phyloP scores from a whole-genome alignment of 2,113 vertebrate species.

The Hydropotes inermis region DNA sequence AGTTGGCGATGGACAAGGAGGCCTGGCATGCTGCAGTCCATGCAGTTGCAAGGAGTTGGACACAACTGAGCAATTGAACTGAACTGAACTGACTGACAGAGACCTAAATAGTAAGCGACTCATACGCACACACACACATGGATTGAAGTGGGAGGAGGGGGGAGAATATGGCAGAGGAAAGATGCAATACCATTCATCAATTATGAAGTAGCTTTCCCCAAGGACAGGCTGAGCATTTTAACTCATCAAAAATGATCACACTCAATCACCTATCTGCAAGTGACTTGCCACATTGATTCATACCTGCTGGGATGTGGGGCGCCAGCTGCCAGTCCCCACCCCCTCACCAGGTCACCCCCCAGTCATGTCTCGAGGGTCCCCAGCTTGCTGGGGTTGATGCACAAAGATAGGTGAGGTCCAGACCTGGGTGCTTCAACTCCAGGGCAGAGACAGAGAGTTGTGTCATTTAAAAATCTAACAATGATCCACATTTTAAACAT shows the following conservation, averaged over 20 bases:
- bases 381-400: background rate
- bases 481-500: background rate
- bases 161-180: background rate
- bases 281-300: background rate
- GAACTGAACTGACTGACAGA: background rate
- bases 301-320: background rate
- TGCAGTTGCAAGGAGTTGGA: background rate
- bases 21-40: background rate
- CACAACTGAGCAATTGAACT: background rate
- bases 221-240: constrained; percentile 1
- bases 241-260: constrained; percentile 17
- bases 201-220: constrained; percentile 1
- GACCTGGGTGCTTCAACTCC: background rate
- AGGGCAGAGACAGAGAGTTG: background rate
- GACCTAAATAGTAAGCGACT: constrained; percentile 18
- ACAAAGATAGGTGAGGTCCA: background rate
- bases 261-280: background rate
- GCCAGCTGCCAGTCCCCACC: background rate
- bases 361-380: background rate
- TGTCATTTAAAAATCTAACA: background rate
- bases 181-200: background rate
- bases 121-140: background rate
- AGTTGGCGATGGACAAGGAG: background rate
- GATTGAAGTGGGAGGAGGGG: background rate
- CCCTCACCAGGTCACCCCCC: background rate